Conservation (phyloP, 2,113 vertebrate species). For the Cinclus mexicanus region DNA sequence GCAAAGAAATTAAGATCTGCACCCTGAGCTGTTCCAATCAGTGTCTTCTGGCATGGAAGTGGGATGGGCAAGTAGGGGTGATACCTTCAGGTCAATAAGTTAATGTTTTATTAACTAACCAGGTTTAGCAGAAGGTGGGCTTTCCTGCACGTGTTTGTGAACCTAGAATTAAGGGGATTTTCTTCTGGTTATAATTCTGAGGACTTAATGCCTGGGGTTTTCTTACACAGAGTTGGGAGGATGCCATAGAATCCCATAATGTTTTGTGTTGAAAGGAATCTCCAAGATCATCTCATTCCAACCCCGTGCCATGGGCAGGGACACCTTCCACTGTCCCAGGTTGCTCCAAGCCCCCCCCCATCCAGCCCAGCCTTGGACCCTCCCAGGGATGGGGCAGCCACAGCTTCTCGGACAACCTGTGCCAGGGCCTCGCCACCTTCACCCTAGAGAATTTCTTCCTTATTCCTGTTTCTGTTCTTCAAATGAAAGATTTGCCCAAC, state of each 20-base stretch:
- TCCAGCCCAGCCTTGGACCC: fast-evolving
- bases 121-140: not conserved
- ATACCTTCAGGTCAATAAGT: not conserved
- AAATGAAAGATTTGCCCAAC: not conserved
- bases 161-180: not conserved
- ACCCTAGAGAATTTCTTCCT: not conserved
- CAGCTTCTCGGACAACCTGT: not conserved
- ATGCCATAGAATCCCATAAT: not conserved
- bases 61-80: not conserved
- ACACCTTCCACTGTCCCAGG: not conserved
- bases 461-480: not conserved
- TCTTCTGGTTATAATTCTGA: not conserved
- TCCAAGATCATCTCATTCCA: not conserved
- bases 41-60: not conserved
- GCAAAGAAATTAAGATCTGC: not conserved
- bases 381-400: not conserved
- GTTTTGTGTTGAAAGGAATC: not conserved
- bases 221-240: not conserved
- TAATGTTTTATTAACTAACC: not conserved
- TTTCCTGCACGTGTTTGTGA: not conserved
- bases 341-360: fast-evolving
- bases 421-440: not conserved
- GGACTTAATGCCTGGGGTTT: not conserved
- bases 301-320: not conserved
- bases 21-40: fast-evolving